Base-by-base conservation (phyloP, 2,797 vertebrate genomes). In the Macroramphosus scolopax region DNA sequence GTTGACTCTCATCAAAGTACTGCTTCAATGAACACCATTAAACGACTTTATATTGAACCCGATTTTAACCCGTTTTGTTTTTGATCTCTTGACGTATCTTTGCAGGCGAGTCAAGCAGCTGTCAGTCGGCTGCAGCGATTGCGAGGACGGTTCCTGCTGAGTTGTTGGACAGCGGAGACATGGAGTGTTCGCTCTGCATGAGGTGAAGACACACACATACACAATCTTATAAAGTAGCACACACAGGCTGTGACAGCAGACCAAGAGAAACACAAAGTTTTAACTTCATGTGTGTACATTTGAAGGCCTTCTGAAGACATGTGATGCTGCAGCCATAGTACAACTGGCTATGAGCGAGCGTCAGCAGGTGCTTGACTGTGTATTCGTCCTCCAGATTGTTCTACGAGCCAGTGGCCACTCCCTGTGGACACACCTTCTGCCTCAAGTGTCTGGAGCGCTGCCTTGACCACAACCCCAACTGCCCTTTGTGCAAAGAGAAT, bases 381-480 rank as follows among this genome's bases (percentile, higher is more conserved):
- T 24, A 39, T 40, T 48, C 3, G n/a, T n/a, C n/a, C 15, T 61
- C 2, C 46, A 88, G 87, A 31, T 76, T 89, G 48, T 87, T 87
- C 71, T 87, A 94, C 3, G 95, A 98, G 68, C 95, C 95, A 2
- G 92, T 97, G 45, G 87, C 94, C 50, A 95, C 92, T 3, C 94
- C 93, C 50, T 97, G 95, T 51, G 95, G 94, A 76, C 95, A 95
- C 75, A 95, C 91, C 5, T 95, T 98, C 88, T 97, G 95, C 86
- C 92, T 97, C 41, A 96, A 94, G 87, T 97, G 94, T 89, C 91
- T 95, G 48, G 92, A 97, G 77, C 92, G 91, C 80, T 95, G 94
- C 86, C 85, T 96, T 64, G 94, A 97, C 82, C 94, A 96, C 64
- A 94, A 94, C 67, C 85, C 91, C 0, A 91, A 92, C 80, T 97